These are phyloP conservation scores for Aphelenchoides besseyi DNA, from an alignment of 1,140 invertebrate genomes.

Conservation along the genomic window DNA sequence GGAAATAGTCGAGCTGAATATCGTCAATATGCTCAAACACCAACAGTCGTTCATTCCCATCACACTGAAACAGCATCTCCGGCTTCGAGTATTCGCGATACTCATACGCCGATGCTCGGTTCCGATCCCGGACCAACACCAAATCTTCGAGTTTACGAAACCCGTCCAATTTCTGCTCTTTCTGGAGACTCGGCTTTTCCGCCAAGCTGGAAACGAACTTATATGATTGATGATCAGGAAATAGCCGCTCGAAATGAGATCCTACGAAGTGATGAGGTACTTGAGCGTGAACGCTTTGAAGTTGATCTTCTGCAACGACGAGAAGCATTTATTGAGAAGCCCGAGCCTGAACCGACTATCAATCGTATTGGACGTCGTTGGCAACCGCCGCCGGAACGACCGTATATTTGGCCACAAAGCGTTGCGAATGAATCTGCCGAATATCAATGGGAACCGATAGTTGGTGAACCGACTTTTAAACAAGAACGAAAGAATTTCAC, in stretches of 20 bases:
- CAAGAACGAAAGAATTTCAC: constrained; percentile 57
- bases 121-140: constrained; percentile 29
- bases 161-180: constrained; percentile 55
- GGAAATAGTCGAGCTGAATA: constrained; percentile 17
- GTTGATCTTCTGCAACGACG: constrained; percentile 49
- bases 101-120: constrained; percentile 1
- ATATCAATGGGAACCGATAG: constrained; percentile 54
- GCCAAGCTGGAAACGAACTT: constrained; percentile 56
- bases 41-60: neutral
- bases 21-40: neutral
- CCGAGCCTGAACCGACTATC: constrained; percentile 46
- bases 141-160: constrained; percentile 52
- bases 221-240: constrained; percentile 47
- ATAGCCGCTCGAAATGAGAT: constrained; percentile 58
- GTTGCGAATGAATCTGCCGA: constrained; percentile 32
- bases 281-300: constrained; percentile 54
- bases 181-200: constrained; percentile 14
- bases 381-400: constrained; percentile 60
- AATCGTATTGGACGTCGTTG: constrained; percentile 50
- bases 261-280: constrained; percentile 56
- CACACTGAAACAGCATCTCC: neutral
- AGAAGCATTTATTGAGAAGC: constrained; percentile 58
- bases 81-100: neutral
- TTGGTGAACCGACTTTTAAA: constrained; percentile 51
- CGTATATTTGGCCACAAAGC: constrained; percentile 55